These are phyloP conservation scores for Cardinalis cardinalis DNA, from an alignment of 2,113 vertebrate genomes.

Conservation along the genomic window DNA sequence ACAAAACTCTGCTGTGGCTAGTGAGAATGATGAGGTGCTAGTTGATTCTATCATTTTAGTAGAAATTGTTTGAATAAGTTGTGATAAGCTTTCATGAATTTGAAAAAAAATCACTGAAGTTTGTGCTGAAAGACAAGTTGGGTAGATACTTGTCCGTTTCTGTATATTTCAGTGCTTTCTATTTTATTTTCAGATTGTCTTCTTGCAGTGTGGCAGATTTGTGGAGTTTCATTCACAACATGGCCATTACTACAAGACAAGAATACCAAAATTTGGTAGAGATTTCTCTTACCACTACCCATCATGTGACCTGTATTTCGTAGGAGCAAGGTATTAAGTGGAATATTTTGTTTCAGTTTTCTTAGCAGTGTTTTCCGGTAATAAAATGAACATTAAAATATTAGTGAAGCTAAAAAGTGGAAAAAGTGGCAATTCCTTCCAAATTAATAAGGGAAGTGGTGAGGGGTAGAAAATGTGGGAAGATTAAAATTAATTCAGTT, in stretches of 20 bases:
- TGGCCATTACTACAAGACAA: conserved; percentile 91
- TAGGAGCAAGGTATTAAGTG: conserved; percentile 85
- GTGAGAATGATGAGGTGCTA: not conserved
- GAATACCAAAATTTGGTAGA: conserved; percentile 95
- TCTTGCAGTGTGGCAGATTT: conserved; percentile 86
- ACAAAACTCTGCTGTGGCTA: not conserved
- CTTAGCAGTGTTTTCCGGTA: not conserved
- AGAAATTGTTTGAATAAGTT: not conserved
- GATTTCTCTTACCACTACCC: conserved; percentile 95
- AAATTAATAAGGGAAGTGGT: not conserved
- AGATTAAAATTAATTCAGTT: not conserved
- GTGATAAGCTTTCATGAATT: not conserved
- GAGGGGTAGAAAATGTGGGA: not conserved
- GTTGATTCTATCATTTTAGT: not conserved
- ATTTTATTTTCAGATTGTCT: conserved; percentile 82
- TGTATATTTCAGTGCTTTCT: not conserved
- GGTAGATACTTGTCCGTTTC: not conserved
- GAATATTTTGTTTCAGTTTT: not conserved
- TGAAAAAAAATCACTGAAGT: not conserved
- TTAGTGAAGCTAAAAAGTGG: not conserved
- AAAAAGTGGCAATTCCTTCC: not conserved
- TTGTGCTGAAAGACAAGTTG: not conserved
- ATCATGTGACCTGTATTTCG: conserved; percentile 95
- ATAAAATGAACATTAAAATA: not conserved
- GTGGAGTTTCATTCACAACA: conserved; percentile 96